Evolutionary conservation across 2,113 vertebrate species (phyloP), one percentile per base, ranked within the genome.

Genomic region (Orycteropus afer): DNA sequence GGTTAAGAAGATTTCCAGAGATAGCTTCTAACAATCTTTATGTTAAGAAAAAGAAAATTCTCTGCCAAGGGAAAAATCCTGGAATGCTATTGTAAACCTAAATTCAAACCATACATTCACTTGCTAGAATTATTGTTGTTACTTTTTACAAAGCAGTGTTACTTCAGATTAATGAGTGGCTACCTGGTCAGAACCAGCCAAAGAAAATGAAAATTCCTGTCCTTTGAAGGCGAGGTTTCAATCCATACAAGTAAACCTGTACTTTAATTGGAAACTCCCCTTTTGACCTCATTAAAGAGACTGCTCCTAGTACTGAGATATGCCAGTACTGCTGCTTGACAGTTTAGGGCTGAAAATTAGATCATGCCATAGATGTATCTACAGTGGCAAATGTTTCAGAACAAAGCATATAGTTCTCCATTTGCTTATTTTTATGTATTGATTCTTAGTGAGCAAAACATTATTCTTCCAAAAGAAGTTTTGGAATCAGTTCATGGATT

Each of bases 11-110:
- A 78, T 88, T 94, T 90, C 69, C 80, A 87, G 96, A 96, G 67
- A 83, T 57, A 92, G 45, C 61, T 95, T 90, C 94, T 82, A 84
- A 81, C 15, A 94, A 49, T 93, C 63, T 95, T n/a, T 77, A 80
- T 83, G 95, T 96, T 87, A 95, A 94, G 78, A 79, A 32, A 93
- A 55, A 90, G 86, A 88, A 91, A 90, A 78, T 86, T 91, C 37
- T 73, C n/a, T 82, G 61, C 71, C 51, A 71, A 55, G 79, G 80
- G 18, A 88, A 71, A 91, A 88, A 40, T 77, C 74, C 81, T 45
- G 12, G 95, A 87, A 82, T 87, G 42, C 71, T 90, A 27, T 87
- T 22, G 23, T 29, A 81, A 45, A 20, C 71, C 87, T 86, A 96
- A 85, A 90, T 83, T 86, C 55, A 86, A 93, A 85, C 12, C 1